Conservation (phyloP, 2,113 vertebrate genomes). For the Tinamus guttatus region DNA sequence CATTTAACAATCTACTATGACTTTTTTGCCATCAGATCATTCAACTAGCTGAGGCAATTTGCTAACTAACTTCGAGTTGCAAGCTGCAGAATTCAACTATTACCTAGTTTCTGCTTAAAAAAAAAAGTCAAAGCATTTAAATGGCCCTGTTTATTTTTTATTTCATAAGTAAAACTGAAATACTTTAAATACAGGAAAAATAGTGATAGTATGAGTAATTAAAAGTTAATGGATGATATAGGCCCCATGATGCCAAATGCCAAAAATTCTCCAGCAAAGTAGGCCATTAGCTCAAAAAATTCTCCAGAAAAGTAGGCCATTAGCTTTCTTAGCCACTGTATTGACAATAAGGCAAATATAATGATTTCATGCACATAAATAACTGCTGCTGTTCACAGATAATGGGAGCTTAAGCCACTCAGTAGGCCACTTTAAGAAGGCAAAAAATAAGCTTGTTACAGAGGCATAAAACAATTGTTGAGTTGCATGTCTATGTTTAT, state of each 20-base stretch:
- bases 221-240: not conserved
- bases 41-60: not conserved
- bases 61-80: not conserved
- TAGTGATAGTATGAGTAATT: not conserved
- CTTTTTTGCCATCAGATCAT: not conserved
- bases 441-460: not conserved
- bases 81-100: not conserved
- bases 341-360: constrained; percentile 26
- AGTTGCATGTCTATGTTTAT: not conserved
- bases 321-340: not conserved
- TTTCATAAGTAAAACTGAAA: not conserved
- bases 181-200: constrained; percentile 7
- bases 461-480: not conserved
- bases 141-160: not conserved
- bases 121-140: not conserved
- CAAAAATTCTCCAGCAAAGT: constrained; percentile 6
- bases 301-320: not conserved
- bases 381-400: not conserved
- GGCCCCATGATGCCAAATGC: not conserved
- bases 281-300: constrained; percentile 32
- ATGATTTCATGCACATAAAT: constrained; percentile 17
- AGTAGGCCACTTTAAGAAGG: not conserved
- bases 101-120: not conserved
- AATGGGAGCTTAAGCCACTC: constrained; percentile 23
- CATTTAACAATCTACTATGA: not conserved